Evolutionary conservation across 2,113 vertebrate species (phyloP), one percentile per base, ranked within the genome.

Genomic region (Leuciscus idus): DNA sequence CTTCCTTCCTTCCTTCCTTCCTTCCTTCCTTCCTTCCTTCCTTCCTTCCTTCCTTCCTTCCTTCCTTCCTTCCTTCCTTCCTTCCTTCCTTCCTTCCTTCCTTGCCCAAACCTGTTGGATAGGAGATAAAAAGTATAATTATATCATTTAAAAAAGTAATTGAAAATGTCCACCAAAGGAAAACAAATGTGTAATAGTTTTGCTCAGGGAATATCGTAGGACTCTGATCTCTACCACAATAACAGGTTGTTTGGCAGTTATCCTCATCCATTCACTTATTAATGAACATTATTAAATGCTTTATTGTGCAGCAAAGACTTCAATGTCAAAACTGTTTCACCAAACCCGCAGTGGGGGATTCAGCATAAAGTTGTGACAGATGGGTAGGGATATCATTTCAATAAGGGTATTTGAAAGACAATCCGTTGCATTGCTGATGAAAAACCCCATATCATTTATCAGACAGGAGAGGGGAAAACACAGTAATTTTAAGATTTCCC

Each of bases 341-440:
- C 43, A 48, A 66, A 86, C 43, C 26, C 26, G 11, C 88, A 68
- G 77, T 73, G 61, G 81, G 55, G 81, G 81, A 86, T 86, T 86
- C 68, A 39, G 11, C 30, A 50, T 66, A 62, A 72, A 78, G 64
- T 68, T 74, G 74, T 77, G 78, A 74, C 85, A 88, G 89, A 87
- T 88, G 84, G 86, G 76, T 80, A 61, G 84, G 50, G 80, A 48
- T 78, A 82, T 81, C 76, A 77, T 84, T 39, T 84, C 74, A 76
- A 78, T 86, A 81, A 79, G 86, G 86, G 66, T 75, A 86, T 86
- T 86, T 86, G 81, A 85, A 87, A 90, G 86, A 84, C 87, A 86
- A 88, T 88, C 87, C 81, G 52, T 59, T 68, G 50, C 50, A 50
- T 66, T 76, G 19, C 50, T 30, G 26, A 57, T 59, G 55, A 55